Evolutionary conservation across 2,113 vertebrate genomes (phyloP), one percentile per base, ranked within the genome.

Genomic region (Pangasianodon gigas): DNA sequence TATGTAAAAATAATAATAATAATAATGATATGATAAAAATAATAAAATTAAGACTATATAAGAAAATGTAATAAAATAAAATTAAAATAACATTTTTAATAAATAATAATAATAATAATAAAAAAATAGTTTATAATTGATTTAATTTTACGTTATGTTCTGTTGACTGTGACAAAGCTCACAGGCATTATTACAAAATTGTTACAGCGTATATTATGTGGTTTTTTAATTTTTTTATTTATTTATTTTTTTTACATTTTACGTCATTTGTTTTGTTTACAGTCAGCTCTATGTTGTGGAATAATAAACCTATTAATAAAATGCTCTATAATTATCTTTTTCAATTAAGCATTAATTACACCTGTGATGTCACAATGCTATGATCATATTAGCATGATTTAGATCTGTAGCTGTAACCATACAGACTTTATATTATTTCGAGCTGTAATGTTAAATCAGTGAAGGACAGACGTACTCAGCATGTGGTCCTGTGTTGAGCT

Each of bases 401-500:
- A 1, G 4, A 48, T 48, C 44, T 48, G 44, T 48, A 79, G 3
- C 24, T 79, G 4, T 10, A 48, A 79, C 2, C 75, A 75, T 37
- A 13, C 21, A 29, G 71, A 75, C 37, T 41, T 48, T 13, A 79
- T 79, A 48, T 26, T 1, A 1, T 29, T 79, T 48, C 24, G 7
- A 46, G 74, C 16, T 21, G 71, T 24, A 11, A 48, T 77, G 19
- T 79, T 9, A 1, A 29, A 24, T 48, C 32, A 75, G 71, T 7
- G 0, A 16, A 48, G 44, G 58, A 10, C 52, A 81, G 29, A 92
- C 92, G 92, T 94, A 97, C 96, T 95, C 94, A 46, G 95, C 93
- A 87, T 94, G 89, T 0, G 96, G 96, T 51, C 96, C 96, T 0
- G 96, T 97, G 93, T 96, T 92, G 0, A 97, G 94, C 90, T 95